Evolutionary conservation across 1,140 invertebrate species (phyloP), one percentile per base, ranked within the genome.

Genomic region (Drosophila parvula): DNA sequence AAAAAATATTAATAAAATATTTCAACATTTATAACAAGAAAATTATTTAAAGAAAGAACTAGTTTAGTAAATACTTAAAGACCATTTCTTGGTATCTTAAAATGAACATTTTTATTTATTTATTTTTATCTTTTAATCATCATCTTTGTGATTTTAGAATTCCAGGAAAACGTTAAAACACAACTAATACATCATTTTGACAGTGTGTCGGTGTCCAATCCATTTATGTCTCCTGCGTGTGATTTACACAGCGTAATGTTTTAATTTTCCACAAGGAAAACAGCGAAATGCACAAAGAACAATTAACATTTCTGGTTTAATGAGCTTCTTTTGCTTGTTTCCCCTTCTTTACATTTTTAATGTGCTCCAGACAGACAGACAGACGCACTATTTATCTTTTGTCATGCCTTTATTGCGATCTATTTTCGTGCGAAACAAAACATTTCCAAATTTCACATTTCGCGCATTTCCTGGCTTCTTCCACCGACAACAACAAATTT

Each of bases 341-440:
- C 27, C 32, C 27, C 16, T n/a, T 50, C 27, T 30, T 28, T 30
- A 30, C 28, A 50, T 30, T 44, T 68, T 70, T 55, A 68, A 71
- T 71, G 64, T 45, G 36, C 64, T 67, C 64, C 68, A 71, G 68
- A 47, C 64, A 58, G 18, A 47, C 64, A 58, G 18, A 34, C 43
- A 70, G 18, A 63, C 68, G 30, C 18, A 58, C 61, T 55, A 43
- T 57, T 41, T 71, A 71, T 71, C 65, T 67, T 69, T 69, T 69
- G 65, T 69, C 65, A 45, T 67, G 65, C 47, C 51, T 69, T 71
- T 71, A 70, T 58, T 71, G 68, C 68, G 51, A 50, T 71, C 68
- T 71, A 71, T 71, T 71, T 71, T 64, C n/a, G 32, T 50, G 45
- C 43, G 60, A 59, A 62, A 65, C 41, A 51, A 81, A 77, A 77